Evolutionary conservation across 2,888 invertebrate genomes (phyloP).

Genomic region (Dendrolimus houi): DNA sequence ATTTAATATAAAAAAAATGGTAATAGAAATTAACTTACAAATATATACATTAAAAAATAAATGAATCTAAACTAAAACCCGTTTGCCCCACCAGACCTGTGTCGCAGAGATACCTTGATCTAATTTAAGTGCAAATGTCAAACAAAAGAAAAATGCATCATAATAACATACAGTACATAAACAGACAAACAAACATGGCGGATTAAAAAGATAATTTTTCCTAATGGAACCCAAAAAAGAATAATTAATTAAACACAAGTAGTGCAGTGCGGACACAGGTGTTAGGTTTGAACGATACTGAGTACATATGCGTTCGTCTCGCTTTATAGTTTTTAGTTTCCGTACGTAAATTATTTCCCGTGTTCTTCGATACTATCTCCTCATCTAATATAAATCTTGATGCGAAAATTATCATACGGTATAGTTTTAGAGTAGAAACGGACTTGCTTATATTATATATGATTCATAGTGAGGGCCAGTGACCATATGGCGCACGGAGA

Average conservation of each 20-base stretch:
- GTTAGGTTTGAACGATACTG: not conserved
- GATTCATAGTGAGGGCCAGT: slow-evolving; percentile 27
- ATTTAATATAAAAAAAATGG: too few species aligned
- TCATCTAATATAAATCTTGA: not conserved
- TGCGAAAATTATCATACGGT: slow-evolving; percentile 4
- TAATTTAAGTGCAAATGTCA: too few species aligned
- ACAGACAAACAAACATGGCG: too few species aligned
- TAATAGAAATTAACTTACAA: too few species aligned
- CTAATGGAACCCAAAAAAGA: not conserved
- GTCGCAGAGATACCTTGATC: too few species aligned
- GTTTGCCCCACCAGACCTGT: too few species aligned
- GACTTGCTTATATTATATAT: not conserved
- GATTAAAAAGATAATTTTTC: too few species aligned
- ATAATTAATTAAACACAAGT: not conserved
- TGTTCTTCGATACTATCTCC: not conserved
- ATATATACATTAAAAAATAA: too few species aligned
- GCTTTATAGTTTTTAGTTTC: slow-evolving; percentile 8
- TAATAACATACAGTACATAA: too few species aligned
- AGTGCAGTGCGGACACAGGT: not conserved
- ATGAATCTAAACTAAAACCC: too few species aligned
- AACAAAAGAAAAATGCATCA: too few species aligned
- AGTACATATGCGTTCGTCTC: not conserved
- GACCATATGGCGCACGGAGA: slow-evolving; percentile 42
- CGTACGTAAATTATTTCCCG: slow-evolving; percentile 2
- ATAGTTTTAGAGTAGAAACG: not conserved